Conservation (phyloP, 2,797 vertebrate genomes). For the Fundulus diaphanus region DNA sequence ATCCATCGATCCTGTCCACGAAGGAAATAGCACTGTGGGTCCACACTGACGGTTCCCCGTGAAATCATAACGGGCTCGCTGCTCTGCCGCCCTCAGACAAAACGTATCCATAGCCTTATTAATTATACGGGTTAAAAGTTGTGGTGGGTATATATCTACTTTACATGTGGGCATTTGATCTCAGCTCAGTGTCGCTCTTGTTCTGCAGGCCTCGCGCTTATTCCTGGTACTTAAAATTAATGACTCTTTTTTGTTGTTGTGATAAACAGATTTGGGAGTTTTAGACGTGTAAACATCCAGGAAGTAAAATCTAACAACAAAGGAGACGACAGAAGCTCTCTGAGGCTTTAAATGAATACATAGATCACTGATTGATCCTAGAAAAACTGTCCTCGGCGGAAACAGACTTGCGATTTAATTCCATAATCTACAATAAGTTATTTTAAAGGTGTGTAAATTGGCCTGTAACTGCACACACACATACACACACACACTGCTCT, state of each 20-base stretch:
- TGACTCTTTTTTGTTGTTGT: too few species aligned
- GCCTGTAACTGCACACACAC: not conserved
- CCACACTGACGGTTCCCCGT: not conserved
- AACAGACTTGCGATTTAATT: not conserved
- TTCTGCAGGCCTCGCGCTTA: not conserved
- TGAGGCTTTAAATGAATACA: too few species aligned
- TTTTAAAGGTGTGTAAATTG: not conserved
- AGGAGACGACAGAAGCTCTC: too few species aligned
- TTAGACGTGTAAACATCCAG: not conserved
- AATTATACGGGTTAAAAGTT: too few species aligned
- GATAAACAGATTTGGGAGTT: not conserved
- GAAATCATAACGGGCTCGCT: too few species aligned
- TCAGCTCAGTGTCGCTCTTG: not conserved
- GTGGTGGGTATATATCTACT: too few species aligned
- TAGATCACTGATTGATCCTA: too few species aligned
- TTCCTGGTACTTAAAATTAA: too few species aligned
- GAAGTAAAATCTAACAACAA: not conserved
- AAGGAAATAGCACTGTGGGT: constrained; percentile 51
- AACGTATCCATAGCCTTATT: too few species aligned
- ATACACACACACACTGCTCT: too few species aligned
- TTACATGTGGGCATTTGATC: not conserved
- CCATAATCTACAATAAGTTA: not conserved
- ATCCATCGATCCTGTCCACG: constrained; percentile 13
- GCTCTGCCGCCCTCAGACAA: too few species aligned
- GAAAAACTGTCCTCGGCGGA: not conserved